Evolutionary conservation across 1,140 invertebrate genomes (phyloP).

Genomic region (Brachionus asplanchnoidis): DNA sequence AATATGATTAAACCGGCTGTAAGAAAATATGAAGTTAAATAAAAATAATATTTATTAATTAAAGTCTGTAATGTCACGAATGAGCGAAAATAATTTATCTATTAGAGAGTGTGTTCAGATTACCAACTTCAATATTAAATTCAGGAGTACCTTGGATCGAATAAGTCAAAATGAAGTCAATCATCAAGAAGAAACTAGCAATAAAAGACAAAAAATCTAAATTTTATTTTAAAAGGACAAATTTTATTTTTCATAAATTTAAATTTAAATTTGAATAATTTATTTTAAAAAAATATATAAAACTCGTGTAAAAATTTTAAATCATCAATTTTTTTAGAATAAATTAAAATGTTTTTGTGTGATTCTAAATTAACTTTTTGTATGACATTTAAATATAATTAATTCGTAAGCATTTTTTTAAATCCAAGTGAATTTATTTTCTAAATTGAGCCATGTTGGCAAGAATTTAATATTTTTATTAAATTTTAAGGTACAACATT

Average conservation of each 20-base stretch:
- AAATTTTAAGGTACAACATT: too few species aligned
- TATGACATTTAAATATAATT: too few species aligned
- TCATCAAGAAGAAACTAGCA: neutral
- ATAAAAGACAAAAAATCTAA: neutral
- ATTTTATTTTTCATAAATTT: neutral
- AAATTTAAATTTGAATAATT: too few species aligned
- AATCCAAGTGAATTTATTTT: too few species aligned
- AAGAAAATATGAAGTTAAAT: neutral
- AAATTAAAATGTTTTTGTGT: too few species aligned
- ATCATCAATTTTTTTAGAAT: too few species aligned
- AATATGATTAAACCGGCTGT: neutral
- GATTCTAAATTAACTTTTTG: too few species aligned
- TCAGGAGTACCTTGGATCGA: neutral
- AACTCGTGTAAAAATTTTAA: too few species aligned
- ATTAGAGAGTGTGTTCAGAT: neutral
- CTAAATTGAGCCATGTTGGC: too few species aligned
- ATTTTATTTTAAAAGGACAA: neutral
- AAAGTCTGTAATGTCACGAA: constrained; percentile 10
- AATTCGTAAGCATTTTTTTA: too few species aligned
- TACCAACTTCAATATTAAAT: constrained; percentile 17
- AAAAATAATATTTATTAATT: neutral
- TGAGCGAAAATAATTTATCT: neutral
- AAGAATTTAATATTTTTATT: too few species aligned
- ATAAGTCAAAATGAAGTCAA: neutral
- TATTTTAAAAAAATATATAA: too few species aligned